Evolutionary conservation across 2,888 invertebrate species (phyloP), one percentile per base, ranked within the genome.

Genomic region (Polymixis lichenea): DNA sequence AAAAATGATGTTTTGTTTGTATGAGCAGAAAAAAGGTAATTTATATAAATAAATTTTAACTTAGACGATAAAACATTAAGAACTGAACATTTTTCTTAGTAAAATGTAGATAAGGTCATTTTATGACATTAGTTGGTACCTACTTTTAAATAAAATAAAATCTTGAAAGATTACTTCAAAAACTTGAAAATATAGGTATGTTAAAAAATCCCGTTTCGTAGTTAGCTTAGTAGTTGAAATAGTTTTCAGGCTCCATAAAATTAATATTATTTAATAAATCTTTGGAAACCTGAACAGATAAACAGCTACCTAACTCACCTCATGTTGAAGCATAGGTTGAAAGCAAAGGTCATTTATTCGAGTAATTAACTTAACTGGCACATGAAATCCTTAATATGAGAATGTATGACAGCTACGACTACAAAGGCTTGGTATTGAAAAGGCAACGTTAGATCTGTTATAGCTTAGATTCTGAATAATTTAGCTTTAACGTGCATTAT

Each of bases 341-440:
- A 60, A 77, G n/a, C 58, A 51, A 56, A 58, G 58, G 15, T 43
- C 38, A 78, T 32, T 15, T 49, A n/a, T 71, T 73, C 32, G 7
- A 51, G 55, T 74, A 73, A 80, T 73, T 73, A 80, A 72, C 28
- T 53, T 49, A 72, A 62, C 61, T 25, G 46, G n/a, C 28, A 75
- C 32, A 69, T 75, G 43, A 65, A 64, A 49, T 58, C 25, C 49
- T n/a, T 46, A 55, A 55, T 65, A 51, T 60, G 68, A 55, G 71
- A 61, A 62, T 55, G 19, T 79, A 49, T 72, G 72, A 43, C 76
- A 76, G 56, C 51, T 38, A 46, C 62, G 75, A 68, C 56, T 61
- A 78, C 61, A 81, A 81, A 64, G 67, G 46, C 46, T 64, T 81
- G 25, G 62, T 64, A 64, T 49, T 49, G 64, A 53, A 73, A 56